phyloP scores from a whole-genome alignment of 2,888 invertebrate species.

The Tenthredo notha region DNA sequence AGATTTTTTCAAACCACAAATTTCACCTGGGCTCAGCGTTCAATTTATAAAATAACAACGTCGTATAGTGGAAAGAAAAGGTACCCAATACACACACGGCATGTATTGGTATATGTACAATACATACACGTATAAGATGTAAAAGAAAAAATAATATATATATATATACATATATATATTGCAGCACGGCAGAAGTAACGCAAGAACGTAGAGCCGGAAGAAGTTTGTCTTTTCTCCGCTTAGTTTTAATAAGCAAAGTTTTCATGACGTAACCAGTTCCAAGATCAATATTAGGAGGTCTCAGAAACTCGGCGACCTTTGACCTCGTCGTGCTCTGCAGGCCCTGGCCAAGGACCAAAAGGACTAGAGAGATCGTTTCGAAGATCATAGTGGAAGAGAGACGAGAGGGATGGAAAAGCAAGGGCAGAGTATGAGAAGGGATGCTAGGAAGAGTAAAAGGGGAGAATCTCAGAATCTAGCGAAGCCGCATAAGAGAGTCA shows the following conservation, averaged over 20 bases:
- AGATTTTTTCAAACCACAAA: background rate
- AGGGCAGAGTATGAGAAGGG: background rate
- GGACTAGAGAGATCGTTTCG: slow-evolving; percentile 33
- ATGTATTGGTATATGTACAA: background rate
- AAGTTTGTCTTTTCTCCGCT: slow-evolving; percentile 48
- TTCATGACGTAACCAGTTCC: slow-evolving; percentile 46
- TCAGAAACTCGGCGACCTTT: slow-evolving; percentile 24
- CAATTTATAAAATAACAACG: background rate
- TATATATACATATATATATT: slow-evolving; percentile 31
- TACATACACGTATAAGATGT: background rate
- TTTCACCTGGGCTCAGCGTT: background rate
- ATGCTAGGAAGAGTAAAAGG: no score
- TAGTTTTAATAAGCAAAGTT: slow-evolving; percentile 52
- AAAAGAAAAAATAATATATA: slow-evolving; percentile 30
- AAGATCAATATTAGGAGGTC: slow-evolving; percentile 48
- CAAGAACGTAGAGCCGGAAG: slow-evolving; percentile 14
- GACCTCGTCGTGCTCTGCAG: slow-evolving; percentile 29
- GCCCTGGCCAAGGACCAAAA: slow-evolving; percentile 32
- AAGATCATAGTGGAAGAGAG: slow-evolving; percentile 21
- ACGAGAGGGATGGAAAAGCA: background rate
- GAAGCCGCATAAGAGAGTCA: background rate
- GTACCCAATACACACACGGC: background rate
- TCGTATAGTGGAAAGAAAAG: background rate
- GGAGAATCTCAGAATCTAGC: slow-evolving; percentile 8
- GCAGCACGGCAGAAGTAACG: background rate